Evolutionary conservation across 1,140 invertebrate genomes (phyloP).

Genomic region (Megathymus violae): DNA sequence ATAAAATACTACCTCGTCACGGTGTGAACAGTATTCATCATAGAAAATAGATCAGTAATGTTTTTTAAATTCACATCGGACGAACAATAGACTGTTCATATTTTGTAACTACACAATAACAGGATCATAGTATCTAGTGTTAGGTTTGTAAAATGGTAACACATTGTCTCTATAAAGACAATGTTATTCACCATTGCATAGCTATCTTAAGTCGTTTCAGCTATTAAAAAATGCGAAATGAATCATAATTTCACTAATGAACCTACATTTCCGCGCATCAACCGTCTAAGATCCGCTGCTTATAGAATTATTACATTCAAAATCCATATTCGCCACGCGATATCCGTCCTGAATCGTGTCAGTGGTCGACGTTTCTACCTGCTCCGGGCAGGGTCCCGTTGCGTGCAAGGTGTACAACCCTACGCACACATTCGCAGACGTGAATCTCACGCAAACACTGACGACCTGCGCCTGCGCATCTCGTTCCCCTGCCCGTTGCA

Average conservation of each 20-base stretch:
- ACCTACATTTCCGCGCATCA: slow-evolving; percentile 36
- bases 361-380: slow-evolving; percentile 68
- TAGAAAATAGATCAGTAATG: not conserved
- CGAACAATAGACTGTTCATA: slow-evolving; percentile 15
- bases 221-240: no score
- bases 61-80: not conserved
- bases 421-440: slow-evolving; percentile 49
- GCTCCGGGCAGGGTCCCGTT: slow-evolving; percentile 67
- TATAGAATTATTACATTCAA: slow-evolving; percentile 46
- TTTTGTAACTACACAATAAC: slow-evolving; percentile 9
- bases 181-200: no score
- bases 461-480: slow-evolving; percentile 47
- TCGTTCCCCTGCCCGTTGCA: slow-evolving; percentile 42
- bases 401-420: slow-evolving; percentile 75
- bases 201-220: no score
- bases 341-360: slow-evolving; percentile 64
- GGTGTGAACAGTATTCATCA: not conserved
- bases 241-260: no score
- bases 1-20: slow-evolving; percentile 20
- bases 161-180: no score
- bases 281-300: slow-evolving; percentile 30
- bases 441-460: slow-evolving; percentile 25
- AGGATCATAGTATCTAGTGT: not conserved
- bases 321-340: slow-evolving; percentile 66
- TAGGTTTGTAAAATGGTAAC: no score